Base-by-base conservation (phyloP, 2,797 vertebrate species). In the Eutrigla gurnardus region DNA sequence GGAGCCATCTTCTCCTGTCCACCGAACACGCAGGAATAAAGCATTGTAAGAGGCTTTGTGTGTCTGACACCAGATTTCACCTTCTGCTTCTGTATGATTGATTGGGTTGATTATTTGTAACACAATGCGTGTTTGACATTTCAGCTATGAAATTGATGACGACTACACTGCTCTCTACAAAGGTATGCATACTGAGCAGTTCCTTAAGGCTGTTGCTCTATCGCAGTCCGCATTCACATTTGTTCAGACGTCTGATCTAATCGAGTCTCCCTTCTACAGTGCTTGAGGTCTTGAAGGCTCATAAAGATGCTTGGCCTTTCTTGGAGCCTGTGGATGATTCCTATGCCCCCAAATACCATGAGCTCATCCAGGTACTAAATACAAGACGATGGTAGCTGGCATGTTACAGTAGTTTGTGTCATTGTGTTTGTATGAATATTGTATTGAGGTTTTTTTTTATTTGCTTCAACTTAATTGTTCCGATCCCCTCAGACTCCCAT, bases 281-380 rank as follows among this genome's bases (percentile, higher is more conserved):
- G 85, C 93, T 99, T 43, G 97, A 99, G 79, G 95, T 96, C 52
- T 93, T 99, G 46, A 99, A 99, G 91, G 96, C 95, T 70, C 98
- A 99, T 88, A 99, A 99, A 93, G 98, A 99, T 70, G 95, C 98
- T 17, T 99, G 98, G 98, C 98, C 98, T 17, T 99, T 99, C 90
- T 77, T 99, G 91, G 98, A 99, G 83, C 97, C 98, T 0, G 98
- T 99, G 42, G 98, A 99, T 86, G 98, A 99, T 75, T 98, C 98
- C 0, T 99, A 99, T 12, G 98, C 98, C 49, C 98, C 98, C 13
- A 98, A 97, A 90, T 99, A 99, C 89, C 95, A 99, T 36, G 97
- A 98, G 70, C 96, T 99, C 86, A 98, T 61, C 87, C 96, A 98
- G 96, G 98, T 99, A 94, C 49, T 37, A 63, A 89, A 25, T 55